A percentile compares a stretch with the other conserved stretches of the same genome.
phyloP scores from a whole-genome alignment of 2,113 vertebrate genomes.

The Rhinolophus sinicus region DNA sequence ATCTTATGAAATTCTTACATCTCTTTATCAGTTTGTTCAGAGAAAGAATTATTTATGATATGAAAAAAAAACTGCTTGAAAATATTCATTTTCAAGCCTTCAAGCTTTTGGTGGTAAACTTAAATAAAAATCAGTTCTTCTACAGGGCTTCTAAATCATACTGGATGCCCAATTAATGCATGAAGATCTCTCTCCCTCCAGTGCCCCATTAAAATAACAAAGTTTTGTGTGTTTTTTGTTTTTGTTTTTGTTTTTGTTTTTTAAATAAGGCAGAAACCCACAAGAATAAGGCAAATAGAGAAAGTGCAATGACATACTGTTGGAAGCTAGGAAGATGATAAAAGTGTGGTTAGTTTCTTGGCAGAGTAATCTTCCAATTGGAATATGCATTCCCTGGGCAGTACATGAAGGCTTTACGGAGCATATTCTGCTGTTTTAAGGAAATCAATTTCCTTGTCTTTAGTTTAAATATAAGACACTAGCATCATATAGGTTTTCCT shows the following conservation, averaged over 20 bases:
- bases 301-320: neutral
- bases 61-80: neutral
- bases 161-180: neutral
- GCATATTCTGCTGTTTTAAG: neutral
- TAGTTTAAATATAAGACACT: neutral
- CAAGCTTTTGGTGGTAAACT: neutral
- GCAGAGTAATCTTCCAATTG: neutral
- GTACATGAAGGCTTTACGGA: neutral
- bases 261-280: neutral
- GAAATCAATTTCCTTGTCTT: neutral
- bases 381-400: neutral
- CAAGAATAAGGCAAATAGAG: neutral
- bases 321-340: neutral
- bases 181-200: neutral
- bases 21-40: slow-evolving; percentile 25
- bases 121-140: neutral
- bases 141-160: neutral
- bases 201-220: neutral
- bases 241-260: neutral
- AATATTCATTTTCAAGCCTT: slow-evolving; percentile 47
- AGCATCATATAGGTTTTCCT: neutral
- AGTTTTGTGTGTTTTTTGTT: neutral
- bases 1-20: slow-evolving; percentile 47
- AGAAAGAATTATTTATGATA: slow-evolving; percentile 37
- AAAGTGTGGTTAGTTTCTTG: neutral